phyloP scores from a whole-genome alignment of 2,113 vertebrate genomes.

The Laticauda colubrina region DNA sequence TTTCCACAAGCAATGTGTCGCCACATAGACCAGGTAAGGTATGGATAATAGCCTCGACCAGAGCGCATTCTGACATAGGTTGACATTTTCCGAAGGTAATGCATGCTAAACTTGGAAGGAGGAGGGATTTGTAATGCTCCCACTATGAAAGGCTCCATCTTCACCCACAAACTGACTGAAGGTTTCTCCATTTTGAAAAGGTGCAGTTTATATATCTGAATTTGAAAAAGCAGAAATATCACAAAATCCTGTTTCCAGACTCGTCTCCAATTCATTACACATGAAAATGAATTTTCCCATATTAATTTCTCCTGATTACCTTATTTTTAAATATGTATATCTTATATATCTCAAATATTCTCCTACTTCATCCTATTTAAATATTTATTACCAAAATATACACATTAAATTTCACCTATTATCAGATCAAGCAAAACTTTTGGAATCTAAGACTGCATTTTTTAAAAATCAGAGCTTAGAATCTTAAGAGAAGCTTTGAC shows the following conservation, averaged over 20 bases:
- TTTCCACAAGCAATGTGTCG: constrained; percentile 93
- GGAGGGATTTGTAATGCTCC: constrained; percentile 82
- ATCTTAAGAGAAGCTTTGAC: background rate
- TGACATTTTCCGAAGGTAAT: constrained; percentile 90
- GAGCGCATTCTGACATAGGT: constrained; percentile 78
- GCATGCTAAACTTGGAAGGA: constrained; percentile 83
- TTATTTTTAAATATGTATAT: background rate
- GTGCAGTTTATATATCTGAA: constrained; percentile 25
- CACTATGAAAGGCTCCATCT: constrained; percentile 87
- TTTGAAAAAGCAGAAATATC: background rate
- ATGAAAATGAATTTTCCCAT: background rate
- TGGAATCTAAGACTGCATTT: background rate
- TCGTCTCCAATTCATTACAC: background rate
- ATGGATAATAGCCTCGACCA: constrained; percentile 81
- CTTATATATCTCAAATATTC: background rate
- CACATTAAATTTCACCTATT: background rate
- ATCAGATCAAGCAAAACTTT: background rate
- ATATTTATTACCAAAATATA: background rate
- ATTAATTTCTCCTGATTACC: background rate
- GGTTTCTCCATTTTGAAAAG: constrained; percentile 72
- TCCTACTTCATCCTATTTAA: background rate
- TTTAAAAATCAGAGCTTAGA: background rate
- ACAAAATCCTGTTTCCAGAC: background rate
- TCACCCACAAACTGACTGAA: constrained; percentile 81
- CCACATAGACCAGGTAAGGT: constrained; percentile 85